phyloP scores from a whole-genome alignment of 2,113 vertebrate genomes.

The Dryoscopus gambensis region DNA sequence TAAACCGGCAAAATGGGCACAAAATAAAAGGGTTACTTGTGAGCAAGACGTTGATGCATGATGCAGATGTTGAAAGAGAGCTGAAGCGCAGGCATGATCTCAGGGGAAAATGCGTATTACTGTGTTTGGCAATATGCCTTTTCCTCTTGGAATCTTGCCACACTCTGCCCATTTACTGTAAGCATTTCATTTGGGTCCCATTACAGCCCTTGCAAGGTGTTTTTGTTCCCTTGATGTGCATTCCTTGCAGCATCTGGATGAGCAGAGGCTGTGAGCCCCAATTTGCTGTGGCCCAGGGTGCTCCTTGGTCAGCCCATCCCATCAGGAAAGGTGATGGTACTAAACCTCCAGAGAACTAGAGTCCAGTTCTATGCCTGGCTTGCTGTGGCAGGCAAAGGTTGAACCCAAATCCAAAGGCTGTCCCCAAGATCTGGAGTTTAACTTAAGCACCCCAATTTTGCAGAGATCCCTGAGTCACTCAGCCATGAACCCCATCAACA shows the following conservation, averaged over 20 bases:
- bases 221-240: accelerated
- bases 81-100: background rate
- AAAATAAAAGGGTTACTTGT: background rate
- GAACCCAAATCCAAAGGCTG: background rate
- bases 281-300: background rate
- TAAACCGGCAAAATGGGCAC: background rate
- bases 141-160: background rate
- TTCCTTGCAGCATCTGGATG: background rate
- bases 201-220: background rate
- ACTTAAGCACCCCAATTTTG: background rate
- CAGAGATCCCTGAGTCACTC: background rate
- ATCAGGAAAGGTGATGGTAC: background rate
- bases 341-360: background rate
- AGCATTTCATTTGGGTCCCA: accelerated
- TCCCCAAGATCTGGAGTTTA: background rate
- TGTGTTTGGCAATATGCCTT: background rate
- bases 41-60: accelerated
- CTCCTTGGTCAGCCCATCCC: background rate
- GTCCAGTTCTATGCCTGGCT: background rate
- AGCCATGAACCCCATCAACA: background rate
- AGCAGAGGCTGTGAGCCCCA: background rate
- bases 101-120: background rate
- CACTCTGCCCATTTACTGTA: background rate
- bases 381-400: background rate
- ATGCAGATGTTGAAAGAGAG: background rate